phyloP scores from a whole-genome alignment of 2,113 vertebrate genomes.

The Eublepharis macularius region DNA sequence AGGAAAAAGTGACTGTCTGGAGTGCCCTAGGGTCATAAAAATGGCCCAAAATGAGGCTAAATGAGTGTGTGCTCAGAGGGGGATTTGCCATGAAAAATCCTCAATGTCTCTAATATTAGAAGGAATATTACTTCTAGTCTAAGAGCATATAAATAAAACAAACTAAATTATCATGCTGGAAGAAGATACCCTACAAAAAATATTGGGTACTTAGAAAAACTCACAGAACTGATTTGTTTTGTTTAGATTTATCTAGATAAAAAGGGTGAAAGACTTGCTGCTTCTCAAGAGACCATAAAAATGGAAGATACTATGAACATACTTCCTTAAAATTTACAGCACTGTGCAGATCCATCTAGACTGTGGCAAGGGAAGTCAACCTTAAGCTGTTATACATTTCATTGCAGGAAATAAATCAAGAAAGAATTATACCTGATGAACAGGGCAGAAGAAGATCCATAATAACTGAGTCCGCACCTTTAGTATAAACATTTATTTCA shows the following conservation, averaged over 20 bases:
- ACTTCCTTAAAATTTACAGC: not conserved
- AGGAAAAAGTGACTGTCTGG: not conserved
- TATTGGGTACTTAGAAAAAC: conserved; percentile 13
- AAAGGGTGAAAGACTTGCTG: not conserved
- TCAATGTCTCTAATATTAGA: not conserved
- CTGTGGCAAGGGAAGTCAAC: not conserved
- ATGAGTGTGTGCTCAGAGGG: not conserved
- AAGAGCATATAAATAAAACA: no score
- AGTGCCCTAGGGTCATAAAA: not conserved
- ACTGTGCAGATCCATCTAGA: not conserved
- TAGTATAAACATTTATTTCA: conserved; percentile 95
- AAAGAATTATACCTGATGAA: conserved; percentile 72
- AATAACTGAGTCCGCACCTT: conserved; percentile 93
- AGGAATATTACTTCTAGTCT: not conserved
- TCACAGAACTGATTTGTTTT: conserved; percentile 2
- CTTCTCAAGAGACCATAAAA: not conserved
- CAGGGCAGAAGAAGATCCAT: conserved; percentile 91
- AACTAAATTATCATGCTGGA: not conserved
- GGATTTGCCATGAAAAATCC: conserved; percentile 27
- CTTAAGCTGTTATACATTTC: not conserved
- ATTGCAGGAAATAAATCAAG: conserved; percentile 18
- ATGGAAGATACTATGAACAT: not conserved
- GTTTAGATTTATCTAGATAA: not conserved
- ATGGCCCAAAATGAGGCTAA: not conserved
- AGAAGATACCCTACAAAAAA: conserved; percentile 28